These are phyloP conservation scores for Rhaphigaster nebulosa DNA, from an alignment of 2,888 invertebrate species.

Conservation along the genomic window DNA sequence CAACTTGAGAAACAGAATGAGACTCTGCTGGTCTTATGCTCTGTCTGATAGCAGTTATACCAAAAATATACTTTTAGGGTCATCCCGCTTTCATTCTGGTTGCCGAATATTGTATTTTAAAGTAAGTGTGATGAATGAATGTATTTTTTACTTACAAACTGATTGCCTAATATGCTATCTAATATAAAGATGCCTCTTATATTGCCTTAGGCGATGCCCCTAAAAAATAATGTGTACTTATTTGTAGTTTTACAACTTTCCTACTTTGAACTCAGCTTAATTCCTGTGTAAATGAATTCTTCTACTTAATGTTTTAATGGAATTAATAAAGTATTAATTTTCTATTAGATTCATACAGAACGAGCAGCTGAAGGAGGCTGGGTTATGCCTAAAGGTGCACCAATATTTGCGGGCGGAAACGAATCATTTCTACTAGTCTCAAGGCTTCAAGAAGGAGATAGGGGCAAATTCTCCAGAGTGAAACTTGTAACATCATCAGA, in stretches of 20 bases:
- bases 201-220: too few relatives aligned
- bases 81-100: not conserved
- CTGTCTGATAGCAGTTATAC: not conserved
- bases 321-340: conserved; percentile 64
- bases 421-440: conserved; percentile 87
- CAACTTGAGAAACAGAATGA: not conserved
- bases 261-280: not conserved
- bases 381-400: conserved; percentile 88
- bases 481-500: conserved; percentile 84
- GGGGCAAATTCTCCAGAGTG: conserved; percentile 89
- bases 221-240: too few relatives aligned
- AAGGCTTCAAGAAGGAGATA: conserved; percentile 85
- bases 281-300: not conserved
- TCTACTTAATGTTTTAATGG: not conserved
- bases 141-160: not conserved
- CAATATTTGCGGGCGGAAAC: conserved; percentile 86
- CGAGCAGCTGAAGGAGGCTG: conserved; percentile 87
- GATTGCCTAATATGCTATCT: too few relatives aligned
- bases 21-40: not conserved
- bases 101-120: not conserved
- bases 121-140: not conserved
- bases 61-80: not conserved
- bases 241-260: not conserved
- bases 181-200: too few relatives aligned
- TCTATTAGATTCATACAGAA: conserved; percentile 82